Percentiles rank a stretch among this genome's conserved stretches.
Evolutionary conservation across 2,888 invertebrate genomes (phyloP).

Genomic region (Plagodis dolabraria): DNA sequence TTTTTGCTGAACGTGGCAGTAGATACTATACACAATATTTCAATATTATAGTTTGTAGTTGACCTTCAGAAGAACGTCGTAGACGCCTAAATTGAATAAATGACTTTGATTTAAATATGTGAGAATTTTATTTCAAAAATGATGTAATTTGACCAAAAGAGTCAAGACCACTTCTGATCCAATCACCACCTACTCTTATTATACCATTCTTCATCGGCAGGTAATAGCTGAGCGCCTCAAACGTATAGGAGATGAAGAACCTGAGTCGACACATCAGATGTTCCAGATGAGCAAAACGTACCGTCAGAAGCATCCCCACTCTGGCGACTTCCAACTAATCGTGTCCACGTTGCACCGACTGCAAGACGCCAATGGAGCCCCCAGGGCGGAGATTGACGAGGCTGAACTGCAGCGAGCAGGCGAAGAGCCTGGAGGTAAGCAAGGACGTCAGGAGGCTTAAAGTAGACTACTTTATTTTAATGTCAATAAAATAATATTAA

Average conservation of each 20-base stretch:
- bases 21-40: too few relatives aligned
- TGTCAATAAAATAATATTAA: too few relatives aligned
- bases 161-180: too few relatives aligned
- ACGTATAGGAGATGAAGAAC: constrained; percentile 34
- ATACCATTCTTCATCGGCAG: constrained; percentile 39
- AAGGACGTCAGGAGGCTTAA: not conserved
- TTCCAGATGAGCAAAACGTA: constrained; percentile 45
- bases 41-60: too few relatives aligned
- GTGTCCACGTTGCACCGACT: constrained; percentile 53
- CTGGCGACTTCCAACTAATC: constrained; percentile 65
- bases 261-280: constrained; percentile 7
- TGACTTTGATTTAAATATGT: too few relatives aligned
- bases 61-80: too few relatives aligned
- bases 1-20: too few relatives aligned
- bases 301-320: constrained; percentile 62
- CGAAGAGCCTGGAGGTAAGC: not conserved
- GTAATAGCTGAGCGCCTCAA: constrained; percentile 52
- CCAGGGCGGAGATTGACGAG: constrained; percentile 51
- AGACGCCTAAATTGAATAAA: too few relatives aligned
- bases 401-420: constrained; percentile 37
- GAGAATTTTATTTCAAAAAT: too few relatives aligned
- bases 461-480: too few relatives aligned
- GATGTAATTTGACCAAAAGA: too few relatives aligned
- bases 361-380: constrained; percentile 50
- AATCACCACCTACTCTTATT: too few relatives aligned